Conservation (phyloP, 2,113 vertebrate species). For the Ondatra zibethicus region DNA sequence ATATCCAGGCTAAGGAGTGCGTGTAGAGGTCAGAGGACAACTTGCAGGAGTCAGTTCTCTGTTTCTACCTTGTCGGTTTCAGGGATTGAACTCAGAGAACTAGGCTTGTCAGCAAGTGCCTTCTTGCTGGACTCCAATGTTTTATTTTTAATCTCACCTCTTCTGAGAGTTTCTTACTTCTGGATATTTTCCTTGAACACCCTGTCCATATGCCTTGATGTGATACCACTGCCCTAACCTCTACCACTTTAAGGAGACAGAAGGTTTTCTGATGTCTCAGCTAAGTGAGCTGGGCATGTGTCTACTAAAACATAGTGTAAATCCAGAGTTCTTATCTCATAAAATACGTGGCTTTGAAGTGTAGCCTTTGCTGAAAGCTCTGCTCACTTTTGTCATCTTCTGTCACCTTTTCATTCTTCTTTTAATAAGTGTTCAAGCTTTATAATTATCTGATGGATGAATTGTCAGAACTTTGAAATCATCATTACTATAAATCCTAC, state of each 20-base stretch:
- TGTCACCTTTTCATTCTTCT: neutral
- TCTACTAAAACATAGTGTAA: neutral
- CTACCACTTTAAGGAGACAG: neutral
- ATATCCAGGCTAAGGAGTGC: too few relatives aligned
- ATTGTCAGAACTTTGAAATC: neutral
- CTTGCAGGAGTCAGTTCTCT: neutral
- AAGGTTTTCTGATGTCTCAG: neutral
- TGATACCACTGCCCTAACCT: neutral
- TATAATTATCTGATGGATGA: neutral
- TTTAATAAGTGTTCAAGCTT: constrained; percentile 1
- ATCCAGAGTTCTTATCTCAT: neutral
- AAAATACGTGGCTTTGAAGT: neutral
- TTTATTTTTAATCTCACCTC: neutral
- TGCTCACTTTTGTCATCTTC: neutral
- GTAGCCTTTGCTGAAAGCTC: neutral
- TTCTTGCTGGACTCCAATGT: neutral
- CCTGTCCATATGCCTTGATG: neutral
- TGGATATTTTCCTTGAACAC: neutral
- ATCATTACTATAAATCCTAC: neutral
- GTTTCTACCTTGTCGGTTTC: neutral
- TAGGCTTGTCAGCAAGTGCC: too few relatives aligned
- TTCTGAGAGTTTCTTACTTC: neutral
- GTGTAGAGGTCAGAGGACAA: neutral
- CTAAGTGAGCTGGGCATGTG: neutral
- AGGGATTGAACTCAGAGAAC: too few relatives aligned